phyloP scores from a whole-genome alignment of 2,797 vertebrate species.

The Stomatorhinus walkeri region DNA sequence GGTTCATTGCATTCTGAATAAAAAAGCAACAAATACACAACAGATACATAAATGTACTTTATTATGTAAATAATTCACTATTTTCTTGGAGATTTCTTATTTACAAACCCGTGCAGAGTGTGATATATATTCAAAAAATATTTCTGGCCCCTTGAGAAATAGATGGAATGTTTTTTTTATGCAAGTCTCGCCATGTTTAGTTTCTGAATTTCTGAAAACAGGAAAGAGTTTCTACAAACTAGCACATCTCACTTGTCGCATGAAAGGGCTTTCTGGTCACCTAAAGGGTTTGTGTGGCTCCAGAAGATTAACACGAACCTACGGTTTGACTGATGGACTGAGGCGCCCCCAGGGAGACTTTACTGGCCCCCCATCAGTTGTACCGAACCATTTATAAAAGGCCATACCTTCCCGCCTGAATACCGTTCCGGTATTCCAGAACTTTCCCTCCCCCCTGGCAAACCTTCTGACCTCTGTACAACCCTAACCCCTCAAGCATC shows the following conservation, averaged over 20 bases:
- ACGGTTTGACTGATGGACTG: neutral
- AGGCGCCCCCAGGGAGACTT: neutral
- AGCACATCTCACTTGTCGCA: neutral
- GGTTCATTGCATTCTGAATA: neutral
- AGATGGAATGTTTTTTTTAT: neutral
- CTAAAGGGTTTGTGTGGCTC: neutral
- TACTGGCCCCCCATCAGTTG: neutral
- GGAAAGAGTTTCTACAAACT: conserved; percentile 18
- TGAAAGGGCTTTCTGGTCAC: neutral
- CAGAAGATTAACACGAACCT: neutral
- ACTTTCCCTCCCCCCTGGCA: neutral
- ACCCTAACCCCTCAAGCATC: neutral
- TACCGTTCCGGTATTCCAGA: neutral
- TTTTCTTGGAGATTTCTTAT: conserved; percentile 44
- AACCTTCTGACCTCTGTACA: neutral
- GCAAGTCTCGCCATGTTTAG: neutral
- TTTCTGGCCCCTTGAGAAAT: neutral
- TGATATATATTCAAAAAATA: conserved; percentile 12
- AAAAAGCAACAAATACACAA: neutral
- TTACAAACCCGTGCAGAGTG: neutral
- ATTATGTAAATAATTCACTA: conserved; percentile 69
- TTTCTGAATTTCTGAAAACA: conserved; percentile 32
- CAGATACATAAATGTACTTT: conserved; percentile 32
- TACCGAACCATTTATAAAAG: neutral
- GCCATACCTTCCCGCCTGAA: neutral